Percentiles rank a stretch among this genome's conserved stretches.
These are phyloP conservation scores for Eclectus roratus DNA, from an alignment of 2,113 vertebrate genomes.

Conservation along the genomic window DNA sequence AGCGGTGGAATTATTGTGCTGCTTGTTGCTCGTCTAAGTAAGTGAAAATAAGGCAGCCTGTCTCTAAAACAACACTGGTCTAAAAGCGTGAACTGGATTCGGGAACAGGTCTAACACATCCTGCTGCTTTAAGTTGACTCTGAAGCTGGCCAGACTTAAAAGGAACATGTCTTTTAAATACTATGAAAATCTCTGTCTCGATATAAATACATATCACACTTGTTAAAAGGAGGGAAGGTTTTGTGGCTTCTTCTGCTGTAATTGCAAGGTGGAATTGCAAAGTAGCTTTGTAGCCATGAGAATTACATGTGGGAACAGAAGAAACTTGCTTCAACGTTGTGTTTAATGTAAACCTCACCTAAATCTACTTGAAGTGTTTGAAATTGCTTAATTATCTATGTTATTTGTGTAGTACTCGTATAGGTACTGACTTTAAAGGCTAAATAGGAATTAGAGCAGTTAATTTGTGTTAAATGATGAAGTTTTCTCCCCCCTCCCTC, in stretches of 20 bases:
- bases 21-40: background rate
- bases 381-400: constrained; percentile 24
- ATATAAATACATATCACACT: background rate
- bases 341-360: constrained; percentile 62
- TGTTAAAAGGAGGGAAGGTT: constrained; percentile 12
- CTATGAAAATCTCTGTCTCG: constrained; percentile 40
- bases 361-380: constrained; percentile 12
- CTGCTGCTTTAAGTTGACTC: background rate
- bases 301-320: constrained; percentile 44
- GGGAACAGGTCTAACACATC: background rate
- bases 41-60: background rate
- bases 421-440: background rate
- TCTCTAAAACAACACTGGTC: background rate
- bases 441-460: background rate
- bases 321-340: constrained; percentile 45
- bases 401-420: background rate
- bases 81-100: background rate
- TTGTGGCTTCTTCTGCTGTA: background rate
- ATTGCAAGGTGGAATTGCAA: constrained; percentile 6
- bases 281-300: constrained; percentile 43
- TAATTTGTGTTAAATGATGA: constrained; percentile 2
- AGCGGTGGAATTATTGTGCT: background rate
- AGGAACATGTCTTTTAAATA: background rate
- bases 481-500: background rate
- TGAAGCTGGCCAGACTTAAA: constrained; percentile 26